Evolutionary conservation across 2,888 invertebrate species (phyloP), one percentile per base, ranked within the genome.

Genomic region (Athalia circularis): DNA sequence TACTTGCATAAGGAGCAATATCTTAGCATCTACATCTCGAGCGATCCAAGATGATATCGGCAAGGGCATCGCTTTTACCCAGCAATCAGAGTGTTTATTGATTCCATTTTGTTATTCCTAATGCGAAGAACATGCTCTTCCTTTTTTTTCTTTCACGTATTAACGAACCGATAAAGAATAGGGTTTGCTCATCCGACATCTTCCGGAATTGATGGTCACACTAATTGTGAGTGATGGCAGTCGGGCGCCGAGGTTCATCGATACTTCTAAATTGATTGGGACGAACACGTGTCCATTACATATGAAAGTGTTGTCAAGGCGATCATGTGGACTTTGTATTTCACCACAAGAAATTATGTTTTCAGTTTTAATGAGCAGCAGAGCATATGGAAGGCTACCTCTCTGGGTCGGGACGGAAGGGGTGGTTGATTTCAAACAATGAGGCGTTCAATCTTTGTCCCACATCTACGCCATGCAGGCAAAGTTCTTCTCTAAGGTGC

Each of bases 391-490:
- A 72, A 72, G 59, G 43, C 65, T 65, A 48, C 48, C n/a, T 9
- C 43, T 29, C 11, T 9, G 64, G 43, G 29, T 64, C 64, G 64
- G 11, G 64, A 43, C 43, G 57, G 72, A 59, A 72, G 72, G 72
- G 57, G 47, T 59, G 7, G 59, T 59, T 72, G 76, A 13, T 62
- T 65, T 77, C 48, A 62, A 64, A 78, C 70, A 78, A 65, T 78
- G 68, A 43, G 8, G 64, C 54, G 9, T 77, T 15, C 47, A 74
- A 78, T 78, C 78, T 74, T 29, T 78, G 78, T 72, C 78, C 78
- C 64, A 78, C 64, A 78, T 78, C 78, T 78, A 64, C 64, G 70
- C 64, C 72, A 74, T 64, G 78, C 62, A 50, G 78, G 62, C 52
- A 52, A 47, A 64, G 64, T 64, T 78, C 78, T 78, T 78, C 78